Conservation (phyloP, 2,888 invertebrate species). For the Pherbina coryleti region DNA sequence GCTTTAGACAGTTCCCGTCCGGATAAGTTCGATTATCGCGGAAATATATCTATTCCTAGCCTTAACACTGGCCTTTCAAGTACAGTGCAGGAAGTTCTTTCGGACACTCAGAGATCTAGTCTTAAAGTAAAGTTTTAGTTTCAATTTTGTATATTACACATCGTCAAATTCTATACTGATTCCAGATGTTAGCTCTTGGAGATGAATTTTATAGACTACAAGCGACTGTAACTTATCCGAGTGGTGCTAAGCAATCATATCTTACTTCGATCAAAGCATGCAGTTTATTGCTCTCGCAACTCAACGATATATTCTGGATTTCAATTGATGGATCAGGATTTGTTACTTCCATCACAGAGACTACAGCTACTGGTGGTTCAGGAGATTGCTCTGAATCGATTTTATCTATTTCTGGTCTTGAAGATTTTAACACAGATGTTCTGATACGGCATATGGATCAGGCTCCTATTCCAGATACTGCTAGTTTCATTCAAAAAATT, state of each 20-base stretch:
- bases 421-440: conserved; percentile 81
- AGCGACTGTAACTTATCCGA: conserved; percentile 77
- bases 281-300: conserved; percentile 79
- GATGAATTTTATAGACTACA: conserved; percentile 83
- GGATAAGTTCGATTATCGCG: conserved; percentile 75
- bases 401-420: conserved; percentile 67
- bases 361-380: conserved; percentile 71
- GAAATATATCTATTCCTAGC: conserved; percentile 79
- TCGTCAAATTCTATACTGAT: conserved; percentile 32
- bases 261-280: conserved; percentile 86
- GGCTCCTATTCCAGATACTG: conserved; percentile 95
- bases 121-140: conserved; percentile 70
- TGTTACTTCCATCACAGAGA: conserved; percentile 79
- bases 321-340: conserved; percentile 85
- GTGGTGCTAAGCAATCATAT: conserved; percentile 77
- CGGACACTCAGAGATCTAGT: conserved; percentile 72
- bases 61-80: conserved; percentile 76
- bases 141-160: neutral
- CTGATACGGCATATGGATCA: conserved; percentile 83
- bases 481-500: conserved; percentile 91
- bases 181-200: conserved; percentile 75
- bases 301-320: conserved; percentile 83
- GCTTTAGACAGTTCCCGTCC: conserved; percentile 73
- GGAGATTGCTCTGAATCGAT: conserved; percentile 52
- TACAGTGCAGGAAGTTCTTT: conserved; percentile 75